Evolutionary conservation across 2,888 invertebrate genomes (phyloP), one percentile per base, ranked within the genome.

Genomic region (Serripes groenlandicus): DNA sequence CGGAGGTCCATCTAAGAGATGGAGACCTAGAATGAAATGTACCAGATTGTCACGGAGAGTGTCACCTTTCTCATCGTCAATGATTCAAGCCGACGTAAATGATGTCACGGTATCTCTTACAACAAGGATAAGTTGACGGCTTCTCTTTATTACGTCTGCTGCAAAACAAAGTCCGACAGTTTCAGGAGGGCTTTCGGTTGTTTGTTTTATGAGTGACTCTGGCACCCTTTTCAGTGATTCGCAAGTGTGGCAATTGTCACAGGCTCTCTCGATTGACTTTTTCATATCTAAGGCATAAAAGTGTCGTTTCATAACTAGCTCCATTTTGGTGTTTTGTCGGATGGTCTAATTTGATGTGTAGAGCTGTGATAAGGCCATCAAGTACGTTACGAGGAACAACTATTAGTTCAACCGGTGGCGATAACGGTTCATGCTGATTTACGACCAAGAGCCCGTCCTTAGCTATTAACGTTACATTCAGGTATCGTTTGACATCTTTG

Each of bases 401-500:
- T 37, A 88, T 87, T 9, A 75, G 62, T 23, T 89, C 87, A 7
- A 72, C 28, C 1, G 71, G 9, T 0, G 74, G 81, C n/a, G 49
- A 2, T 18, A 76, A 54, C n/a, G 78, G 81, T 3, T 79, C 79
- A 42, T 62, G 11, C 11, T n/a, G 42, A 11, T 42, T 42, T 18
- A 42, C 42, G 9, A 83, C 87, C 11, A 89, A 54, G 15, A 88
- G 49, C 5, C 89, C 88, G 66, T 87, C 88, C 54, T 60, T 78
- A 35, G 89, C 78, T 15, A 89, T 83, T 3, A 85, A 75, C 0
- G 69, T 84, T 2, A 80, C 79, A 34, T 58, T 68, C 0, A 89
- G 64, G 49, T 89, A 89, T 0, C 83, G 62, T 62, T 88, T 89
- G 1, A 87, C 83, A 37, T 88, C 85, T 68, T 74, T 81, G 21